Evolutionary conservation across 2,797 vertebrate species (phyloP).

Genomic region (Mycteria americana): DNA sequence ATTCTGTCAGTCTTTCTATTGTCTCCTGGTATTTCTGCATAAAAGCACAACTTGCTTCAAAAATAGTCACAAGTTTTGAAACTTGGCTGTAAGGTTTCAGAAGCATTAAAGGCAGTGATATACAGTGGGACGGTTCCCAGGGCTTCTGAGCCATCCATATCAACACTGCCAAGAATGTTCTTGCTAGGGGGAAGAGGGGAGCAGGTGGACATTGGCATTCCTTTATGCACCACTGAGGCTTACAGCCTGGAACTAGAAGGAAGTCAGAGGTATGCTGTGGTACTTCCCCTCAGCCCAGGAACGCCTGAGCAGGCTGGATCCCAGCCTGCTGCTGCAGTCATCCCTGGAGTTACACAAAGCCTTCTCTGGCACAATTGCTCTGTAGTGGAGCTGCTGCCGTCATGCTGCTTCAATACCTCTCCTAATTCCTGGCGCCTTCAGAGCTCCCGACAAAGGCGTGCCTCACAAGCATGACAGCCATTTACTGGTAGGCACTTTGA

Average conservation of each 20-base stretch:
- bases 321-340: not conserved
- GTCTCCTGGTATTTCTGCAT: not conserved
- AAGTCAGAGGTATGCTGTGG: not conserved
- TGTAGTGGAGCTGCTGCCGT: rapidly evolving
- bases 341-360: not conserved
- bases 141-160: not conserved
- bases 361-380: not conserved
- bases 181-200: not conserved
- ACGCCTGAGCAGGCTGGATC: not conserved
- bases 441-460: not conserved
- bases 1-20: not conserved
- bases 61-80: not conserved
- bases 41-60: not conserved
- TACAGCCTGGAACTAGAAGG: not conserved
- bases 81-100: not conserved
- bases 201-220: not conserved
- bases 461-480: rapidly evolving
- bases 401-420: rapidly evolving
- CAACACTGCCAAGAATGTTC: not conserved
- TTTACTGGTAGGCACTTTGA: not conserved
- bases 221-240: not conserved
- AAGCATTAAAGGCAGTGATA: not conserved
- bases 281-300: not conserved
- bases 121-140: not conserved
- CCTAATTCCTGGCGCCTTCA: not conserved